phyloP scores from a whole-genome alignment of 2,797 vertebrate species.

The Phrynocephalus forsythii region DNA sequence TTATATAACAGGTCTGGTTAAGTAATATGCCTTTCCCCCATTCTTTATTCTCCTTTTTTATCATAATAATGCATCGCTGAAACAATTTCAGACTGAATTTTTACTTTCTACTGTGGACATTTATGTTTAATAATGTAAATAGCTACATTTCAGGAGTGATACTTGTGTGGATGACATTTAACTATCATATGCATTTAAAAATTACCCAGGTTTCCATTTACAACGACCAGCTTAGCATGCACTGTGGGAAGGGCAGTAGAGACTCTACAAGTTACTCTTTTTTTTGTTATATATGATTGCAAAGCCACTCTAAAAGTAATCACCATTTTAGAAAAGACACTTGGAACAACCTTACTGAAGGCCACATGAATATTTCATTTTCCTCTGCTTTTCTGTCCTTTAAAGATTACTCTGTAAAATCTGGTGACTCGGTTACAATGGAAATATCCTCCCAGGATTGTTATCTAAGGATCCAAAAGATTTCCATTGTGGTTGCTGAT shows the following conservation, averaged over 20 bases:
- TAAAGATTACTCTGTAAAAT: slow-evolving; percentile 84
- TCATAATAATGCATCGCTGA: not conserved
- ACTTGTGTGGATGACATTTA: not conserved
- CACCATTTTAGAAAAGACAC: not conserved
- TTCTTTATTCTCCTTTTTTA: not conserved
- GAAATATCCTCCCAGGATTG: slow-evolving; percentile 92
- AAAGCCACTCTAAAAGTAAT: not conserved
- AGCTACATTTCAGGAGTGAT: not conserved
- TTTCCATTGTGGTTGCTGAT: slow-evolving; percentile 77
- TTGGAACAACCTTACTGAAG: not conserved
- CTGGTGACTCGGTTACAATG: slow-evolving; percentile 84
- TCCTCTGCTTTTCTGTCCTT: slow-evolving; percentile 40
- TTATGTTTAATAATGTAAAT: not conserved
- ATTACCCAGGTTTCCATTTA: not conserved
- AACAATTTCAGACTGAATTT: not conserved
- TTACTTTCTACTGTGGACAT: not conserved
- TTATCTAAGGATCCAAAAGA: slow-evolving; percentile 89
- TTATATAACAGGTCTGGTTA: not conserved
- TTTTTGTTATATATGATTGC: not conserved
- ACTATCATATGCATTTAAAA: not conserved
- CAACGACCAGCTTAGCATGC: not conserved
- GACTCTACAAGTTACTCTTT: not conserved
- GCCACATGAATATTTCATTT: not conserved
- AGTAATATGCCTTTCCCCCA: not conserved
- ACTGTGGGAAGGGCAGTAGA: not conserved